Conservation (phyloP, 2,797 vertebrate species). For the Phataginus tetradactyla region DNA sequence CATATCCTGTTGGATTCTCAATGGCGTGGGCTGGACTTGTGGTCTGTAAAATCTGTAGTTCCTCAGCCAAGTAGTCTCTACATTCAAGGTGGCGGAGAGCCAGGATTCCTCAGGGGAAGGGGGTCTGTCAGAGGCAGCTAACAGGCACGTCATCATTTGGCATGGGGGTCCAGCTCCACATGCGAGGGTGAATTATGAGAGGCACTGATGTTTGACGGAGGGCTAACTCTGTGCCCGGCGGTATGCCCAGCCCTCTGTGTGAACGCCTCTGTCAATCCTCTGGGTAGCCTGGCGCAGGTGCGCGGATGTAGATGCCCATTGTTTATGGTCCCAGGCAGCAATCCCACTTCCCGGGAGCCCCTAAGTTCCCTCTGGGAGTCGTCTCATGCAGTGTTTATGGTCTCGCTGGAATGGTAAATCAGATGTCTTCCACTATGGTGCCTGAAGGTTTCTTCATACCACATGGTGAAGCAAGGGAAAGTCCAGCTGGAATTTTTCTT, state of each 20-base stretch:
- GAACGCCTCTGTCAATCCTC: not conserved
- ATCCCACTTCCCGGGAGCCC: not conserved
- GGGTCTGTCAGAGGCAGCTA: not conserved
- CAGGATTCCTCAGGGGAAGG: not conserved
- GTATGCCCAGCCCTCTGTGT: not conserved
- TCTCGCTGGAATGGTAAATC: not conserved
- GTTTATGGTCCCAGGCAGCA: not conserved
- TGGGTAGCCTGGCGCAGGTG: not conserved
- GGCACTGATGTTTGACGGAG: not conserved
- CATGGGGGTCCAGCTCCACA: not conserved
- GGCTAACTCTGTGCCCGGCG: not conserved
- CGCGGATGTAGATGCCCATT: accelerated
- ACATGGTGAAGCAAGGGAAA: not conserved
- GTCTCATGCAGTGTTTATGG: not conserved
- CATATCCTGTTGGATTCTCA: not conserved
- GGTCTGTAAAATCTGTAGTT: not conserved
- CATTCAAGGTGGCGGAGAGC: not conserved
- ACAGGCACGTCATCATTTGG: not conserved
- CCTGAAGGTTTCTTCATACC: not conserved
- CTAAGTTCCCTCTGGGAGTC: not conserved
- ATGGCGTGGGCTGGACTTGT: too few species aligned
- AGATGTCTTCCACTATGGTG: not conserved
- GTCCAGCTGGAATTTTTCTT: not conserved
- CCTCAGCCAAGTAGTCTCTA: not conserved
- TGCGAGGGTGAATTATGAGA: not conserved